phyloP scores from a whole-genome alignment of 2,797 vertebrate genomes.

The Mus minutoides region DNA sequence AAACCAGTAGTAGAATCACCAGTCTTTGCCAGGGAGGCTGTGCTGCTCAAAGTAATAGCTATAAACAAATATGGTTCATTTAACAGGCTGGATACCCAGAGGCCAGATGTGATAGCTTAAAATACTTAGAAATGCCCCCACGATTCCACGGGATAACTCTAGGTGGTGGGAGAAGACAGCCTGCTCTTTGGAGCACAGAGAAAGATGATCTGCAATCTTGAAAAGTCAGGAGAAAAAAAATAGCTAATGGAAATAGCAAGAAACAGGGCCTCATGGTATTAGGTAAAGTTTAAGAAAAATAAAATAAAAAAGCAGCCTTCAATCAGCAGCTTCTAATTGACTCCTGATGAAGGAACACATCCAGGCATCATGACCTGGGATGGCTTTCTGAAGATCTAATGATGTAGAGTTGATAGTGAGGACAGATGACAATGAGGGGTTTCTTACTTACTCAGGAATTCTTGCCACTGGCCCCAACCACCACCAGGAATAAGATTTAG shows the following conservation, averaged over 20 bases:
- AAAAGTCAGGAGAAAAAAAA: background rate
- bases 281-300: background rate
- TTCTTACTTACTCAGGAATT: background rate
- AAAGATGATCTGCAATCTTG: conserved; percentile 2
- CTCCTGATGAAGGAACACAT: background rate
- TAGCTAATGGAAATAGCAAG: background rate
- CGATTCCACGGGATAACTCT: background rate
- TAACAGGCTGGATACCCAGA: background rate
- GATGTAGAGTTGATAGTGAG: background rate
- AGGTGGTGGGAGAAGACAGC: background rate
- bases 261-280: rapidly evolving
- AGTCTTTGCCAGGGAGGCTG: background rate
- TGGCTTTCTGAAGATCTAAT: too few relatives aligned
- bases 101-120: conserved; percentile 33
- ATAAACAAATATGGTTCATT: conserved; percentile 4
- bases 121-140: conserved; percentile 6
- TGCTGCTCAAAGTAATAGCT: background rate
- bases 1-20: background rate
- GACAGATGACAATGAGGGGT: background rate
- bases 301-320: background rate
- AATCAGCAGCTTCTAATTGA: background rate
- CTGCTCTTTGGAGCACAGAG: background rate
- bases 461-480: background rate
- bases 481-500: background rate
- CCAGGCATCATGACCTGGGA: rapidly evolving